Evolutionary conservation across 2,888 invertebrate species (phyloP), one percentile per base, ranked within the genome.

Genomic region (Clepsis dumicolana): DNA sequence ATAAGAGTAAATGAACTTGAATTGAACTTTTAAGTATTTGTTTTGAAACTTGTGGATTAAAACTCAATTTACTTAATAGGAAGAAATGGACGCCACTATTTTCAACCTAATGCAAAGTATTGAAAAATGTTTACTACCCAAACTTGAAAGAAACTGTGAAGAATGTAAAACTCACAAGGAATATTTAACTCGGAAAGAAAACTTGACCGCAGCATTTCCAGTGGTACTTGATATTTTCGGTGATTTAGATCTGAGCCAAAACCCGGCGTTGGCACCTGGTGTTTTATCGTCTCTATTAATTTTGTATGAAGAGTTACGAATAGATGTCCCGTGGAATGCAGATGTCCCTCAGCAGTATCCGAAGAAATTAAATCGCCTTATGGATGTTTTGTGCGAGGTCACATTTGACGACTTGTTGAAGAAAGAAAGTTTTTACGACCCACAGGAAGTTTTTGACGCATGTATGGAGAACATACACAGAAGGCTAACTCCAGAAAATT

Each of bases 391-490:
- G 24, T 83, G 80, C 72, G 71, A 77, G n/a, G 73, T 83, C 25
- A 65, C 79, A 1, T 64, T 91, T 25, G 77, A 83, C 4, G 74
- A 76, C 66, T 71, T 89, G 21, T 75, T 91, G 18, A 66, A 67
- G 63, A 60, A 70, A 59, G 74, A 75, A 53, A 71, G 77, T 56
- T 69, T 76, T 18, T 86, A 82, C 70, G 75, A 86, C 65, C 59
- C 74, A 7, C 90, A 91, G 77, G 77, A 80, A 38, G 75, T 93
- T 41, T 92, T 90, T 77, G 86, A 93, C 71, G 80, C 77, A 25
- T 80, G 84, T 54, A 78, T 92, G 57, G 82, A 80, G 63, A 80
- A 82, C 29, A 73, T 92, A 25, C 88, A 90, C 73, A 75, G 74
- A 56, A 91, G 84, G 75, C 74, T 91, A 64, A 86, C 85, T 66